Evolutionary conservation across 2,797 vertebrate species (phyloP).

Genomic region (Spheniscus humboldti): DNA sequence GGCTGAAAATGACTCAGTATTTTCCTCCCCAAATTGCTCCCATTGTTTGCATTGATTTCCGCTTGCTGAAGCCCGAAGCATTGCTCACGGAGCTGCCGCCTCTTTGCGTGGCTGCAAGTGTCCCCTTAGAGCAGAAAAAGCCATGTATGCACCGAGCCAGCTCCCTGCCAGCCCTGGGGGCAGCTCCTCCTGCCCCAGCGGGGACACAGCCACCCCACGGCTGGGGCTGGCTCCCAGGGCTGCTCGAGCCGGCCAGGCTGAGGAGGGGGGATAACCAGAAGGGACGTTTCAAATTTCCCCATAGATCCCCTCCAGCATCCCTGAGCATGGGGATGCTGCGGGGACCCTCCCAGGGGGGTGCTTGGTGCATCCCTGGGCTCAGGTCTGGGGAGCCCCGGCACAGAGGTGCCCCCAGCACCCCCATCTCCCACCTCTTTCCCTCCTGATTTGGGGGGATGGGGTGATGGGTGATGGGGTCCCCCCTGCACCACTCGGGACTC

Average conservation of each 20-base stretch:
- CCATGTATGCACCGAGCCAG: neutral
- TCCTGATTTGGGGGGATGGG: neutral
- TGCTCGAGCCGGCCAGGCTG: neutral
- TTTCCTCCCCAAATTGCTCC: neutral
- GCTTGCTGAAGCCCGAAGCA: neutral
- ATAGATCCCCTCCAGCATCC: neutral
- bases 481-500: fast-evolving
- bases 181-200: neutral
- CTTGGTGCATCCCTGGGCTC: neutral
- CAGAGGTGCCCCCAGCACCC: neutral
- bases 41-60: neutral
- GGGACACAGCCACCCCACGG: neutral
- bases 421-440: neutral
- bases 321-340: fast-evolving
- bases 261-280: neutral
- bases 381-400: fast-evolving
- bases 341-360: neutral
- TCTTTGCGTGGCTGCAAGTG: neutral
- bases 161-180: neutral
- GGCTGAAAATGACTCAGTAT: neutral
- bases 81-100: neutral
- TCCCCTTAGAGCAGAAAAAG: neutral
- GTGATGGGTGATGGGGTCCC: fast-evolving
- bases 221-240: neutral
- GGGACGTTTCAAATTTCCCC: neutral